Percentiles rank a stretch among this genome's conserved stretches.
Conservation (phyloP, 37 sponge, comb jelly and placozoan species). For the Agelas oroides region DNA sequence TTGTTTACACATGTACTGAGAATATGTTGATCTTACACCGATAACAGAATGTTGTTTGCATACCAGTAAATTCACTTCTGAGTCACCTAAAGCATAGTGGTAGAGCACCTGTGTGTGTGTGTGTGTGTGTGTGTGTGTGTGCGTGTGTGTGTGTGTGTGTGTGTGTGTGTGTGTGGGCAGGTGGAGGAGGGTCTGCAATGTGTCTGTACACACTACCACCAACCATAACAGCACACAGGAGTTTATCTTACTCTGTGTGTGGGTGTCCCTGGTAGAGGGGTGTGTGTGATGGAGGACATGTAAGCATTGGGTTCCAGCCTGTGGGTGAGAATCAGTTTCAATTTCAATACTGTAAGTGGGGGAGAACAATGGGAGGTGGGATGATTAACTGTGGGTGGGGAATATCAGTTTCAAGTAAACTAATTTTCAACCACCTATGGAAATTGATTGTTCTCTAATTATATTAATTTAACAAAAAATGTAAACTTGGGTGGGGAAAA, state of each 20-base stretch:
- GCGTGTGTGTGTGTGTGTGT: neutral
- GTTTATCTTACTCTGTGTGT: constrained; percentile 61
- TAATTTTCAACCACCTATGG: too few species aligned
- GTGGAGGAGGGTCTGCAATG: neutral
- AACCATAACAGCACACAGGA: neutral
- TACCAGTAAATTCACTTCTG: constrained; percentile 83
- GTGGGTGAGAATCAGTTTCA: neutral
- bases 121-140: neutral
- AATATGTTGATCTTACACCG: too few species aligned
- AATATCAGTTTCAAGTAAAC: too few species aligned
- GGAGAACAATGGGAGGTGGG: neutral
- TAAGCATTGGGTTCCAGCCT: constrained; percentile 79
- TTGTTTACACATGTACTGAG: too few species aligned
- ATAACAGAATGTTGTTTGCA: too few species aligned
- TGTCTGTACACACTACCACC: neutral
- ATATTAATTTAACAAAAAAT: too few species aligned
- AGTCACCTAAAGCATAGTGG: constrained; percentile 81
- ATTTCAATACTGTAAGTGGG: neutral
- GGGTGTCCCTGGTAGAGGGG: constrained; percentile 64
- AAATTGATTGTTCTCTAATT: too few species aligned
- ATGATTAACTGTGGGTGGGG: too few species aligned
- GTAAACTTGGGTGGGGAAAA: too few species aligned
- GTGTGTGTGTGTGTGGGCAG: neutral
- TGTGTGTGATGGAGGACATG: constrained; percentile 71
- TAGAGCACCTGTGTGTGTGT: constrained; percentile 54